phyloP scores from a whole-genome alignment of 1,140 invertebrate genomes.

The Heliconius eleuchia region DNA sequence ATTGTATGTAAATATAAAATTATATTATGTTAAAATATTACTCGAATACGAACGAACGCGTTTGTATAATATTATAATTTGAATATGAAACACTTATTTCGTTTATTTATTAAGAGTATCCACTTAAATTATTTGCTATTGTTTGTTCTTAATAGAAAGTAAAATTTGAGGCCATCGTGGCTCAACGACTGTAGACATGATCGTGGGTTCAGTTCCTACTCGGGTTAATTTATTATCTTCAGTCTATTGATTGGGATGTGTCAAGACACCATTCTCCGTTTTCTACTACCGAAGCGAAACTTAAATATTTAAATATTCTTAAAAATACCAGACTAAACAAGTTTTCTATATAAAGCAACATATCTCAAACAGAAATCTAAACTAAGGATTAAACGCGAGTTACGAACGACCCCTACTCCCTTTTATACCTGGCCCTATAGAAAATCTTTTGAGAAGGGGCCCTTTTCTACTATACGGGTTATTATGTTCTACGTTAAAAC shows the following conservation, averaged over 20 bases:
- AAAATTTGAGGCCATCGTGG: too few species aligned
- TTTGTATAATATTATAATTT: too few species aligned
- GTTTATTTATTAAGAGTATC: too few species aligned
- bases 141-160: too few species aligned
- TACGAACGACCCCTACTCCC: constrained; percentile 10
- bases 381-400: constrained; percentile 33
- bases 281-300: too few species aligned
- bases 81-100: too few species aligned
- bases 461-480: not conserved
- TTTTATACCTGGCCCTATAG: constrained; percentile 18
- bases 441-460: constrained; percentile 2
- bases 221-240: too few species aligned
- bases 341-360: not conserved
- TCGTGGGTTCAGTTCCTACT: too few species aligned
- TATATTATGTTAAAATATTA: not conserved
- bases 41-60: not conserved
- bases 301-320: not conserved
- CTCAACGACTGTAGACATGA: too few species aligned
- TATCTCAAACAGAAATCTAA: constrained; percentile 21
- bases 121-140: too few species aligned
- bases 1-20: constrained; percentile 8
- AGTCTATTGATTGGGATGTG: too few species aligned
- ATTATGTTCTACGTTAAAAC: not conserved
- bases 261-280: too few species aligned
- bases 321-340: not conserved